Conservation (phyloP, 2,113 vertebrate genomes). For the Sinosuthora webbiana region DNA sequence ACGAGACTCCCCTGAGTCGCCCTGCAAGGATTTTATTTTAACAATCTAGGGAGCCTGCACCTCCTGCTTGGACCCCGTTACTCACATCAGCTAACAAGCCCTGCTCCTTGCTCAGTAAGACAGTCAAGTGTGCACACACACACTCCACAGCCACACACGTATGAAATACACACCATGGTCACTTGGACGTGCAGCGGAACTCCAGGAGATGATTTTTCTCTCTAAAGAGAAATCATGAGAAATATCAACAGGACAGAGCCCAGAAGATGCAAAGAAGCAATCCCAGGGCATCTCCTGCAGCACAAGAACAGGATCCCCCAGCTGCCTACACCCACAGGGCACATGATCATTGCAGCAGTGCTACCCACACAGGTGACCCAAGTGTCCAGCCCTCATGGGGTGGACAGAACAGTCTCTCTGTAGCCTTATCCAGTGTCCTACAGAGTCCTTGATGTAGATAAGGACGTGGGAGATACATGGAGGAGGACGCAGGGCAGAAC, state of each 20-base stretch:
- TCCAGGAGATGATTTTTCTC: not conserved
- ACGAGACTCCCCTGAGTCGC: not conserved
- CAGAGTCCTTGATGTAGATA: not conserved
- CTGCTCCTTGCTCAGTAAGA: not conserved
- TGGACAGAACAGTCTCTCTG: not conserved
- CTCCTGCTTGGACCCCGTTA: not conserved
- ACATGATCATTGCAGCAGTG: not conserved
- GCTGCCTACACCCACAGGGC: not conserved
- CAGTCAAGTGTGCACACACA: not conserved
- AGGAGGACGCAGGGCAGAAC: not conserved
- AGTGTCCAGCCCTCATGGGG: not conserved
- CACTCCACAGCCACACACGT: not conserved
- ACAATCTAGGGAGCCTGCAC: not conserved
- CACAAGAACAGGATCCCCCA: not conserved
- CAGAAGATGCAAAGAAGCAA: not conserved
- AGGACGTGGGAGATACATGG: fast-evolving
- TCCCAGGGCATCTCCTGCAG: not conserved
- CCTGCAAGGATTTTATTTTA: conserved; percentile 17
- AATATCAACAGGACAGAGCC: not conserved
- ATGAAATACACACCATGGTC: not conserved
- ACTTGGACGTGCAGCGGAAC: fast-evolving
- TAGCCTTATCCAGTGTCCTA: not conserved
- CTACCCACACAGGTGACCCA: not conserved
- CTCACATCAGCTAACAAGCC: not conserved
- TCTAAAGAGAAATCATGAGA: not conserved